Evolutionary conservation across 2,797 vertebrate species (phyloP).

Genomic region (Nyctalus aviator): DNA sequence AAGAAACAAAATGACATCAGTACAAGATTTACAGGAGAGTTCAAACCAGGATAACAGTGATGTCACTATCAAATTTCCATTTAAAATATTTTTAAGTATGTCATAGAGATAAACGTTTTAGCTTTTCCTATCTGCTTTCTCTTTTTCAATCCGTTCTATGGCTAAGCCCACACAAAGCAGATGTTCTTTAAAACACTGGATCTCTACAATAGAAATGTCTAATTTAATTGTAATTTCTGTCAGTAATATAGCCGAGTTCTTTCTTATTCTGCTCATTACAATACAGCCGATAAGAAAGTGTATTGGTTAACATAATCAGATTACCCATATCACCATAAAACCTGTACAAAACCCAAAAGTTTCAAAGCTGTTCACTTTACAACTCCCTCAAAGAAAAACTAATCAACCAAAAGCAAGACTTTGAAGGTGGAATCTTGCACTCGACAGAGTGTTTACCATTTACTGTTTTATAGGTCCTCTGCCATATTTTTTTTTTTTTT

Average conservation of each 20-base stretch:
- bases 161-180: neutral
- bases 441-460: neutral
- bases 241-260: neutral
- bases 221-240: slow-evolving; percentile 23
- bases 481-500: slow-evolving; percentile 66
- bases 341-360: neutral
- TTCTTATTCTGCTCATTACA: slow-evolving; percentile 29
- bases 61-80: neutral
- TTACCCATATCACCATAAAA: neutral
- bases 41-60: neutral
- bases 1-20: neutral
- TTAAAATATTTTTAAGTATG: neutral
- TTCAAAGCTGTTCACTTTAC: slow-evolving; percentile 12
- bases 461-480: slow-evolving; percentile 67
- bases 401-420: slow-evolving; percentile 25
- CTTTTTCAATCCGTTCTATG: neutral
- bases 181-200: slow-evolving; percentile 11
- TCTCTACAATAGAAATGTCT: neutral
- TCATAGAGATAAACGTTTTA: neutral
- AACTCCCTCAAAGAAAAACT: slow-evolving; percentile 43
- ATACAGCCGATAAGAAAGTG: neutral
- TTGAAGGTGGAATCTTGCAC: neutral
- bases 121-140: neutral
- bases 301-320: neutral
- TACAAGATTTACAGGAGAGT: neutral